Conservation (phyloP, 2,888 invertebrate genomes). For the Caenorhabditis sp. region DNA sequence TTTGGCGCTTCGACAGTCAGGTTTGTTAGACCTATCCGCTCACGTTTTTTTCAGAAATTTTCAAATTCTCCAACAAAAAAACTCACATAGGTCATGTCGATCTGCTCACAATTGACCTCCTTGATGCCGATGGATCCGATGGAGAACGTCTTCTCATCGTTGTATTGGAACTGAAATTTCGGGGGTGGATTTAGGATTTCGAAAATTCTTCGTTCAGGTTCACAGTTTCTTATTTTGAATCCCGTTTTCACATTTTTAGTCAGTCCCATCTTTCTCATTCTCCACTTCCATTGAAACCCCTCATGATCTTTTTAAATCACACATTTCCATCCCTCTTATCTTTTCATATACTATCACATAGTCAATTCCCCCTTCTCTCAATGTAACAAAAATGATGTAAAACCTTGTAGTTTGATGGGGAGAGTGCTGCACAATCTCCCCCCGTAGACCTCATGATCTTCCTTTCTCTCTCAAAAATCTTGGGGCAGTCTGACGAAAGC, state of each 20-base stretch:
- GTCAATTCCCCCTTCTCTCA: too few relatives aligned
- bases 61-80: neutral
- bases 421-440: neutral
- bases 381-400: neutral
- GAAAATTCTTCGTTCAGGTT: too few relatives aligned
- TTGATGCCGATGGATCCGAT: conserved; percentile 96
- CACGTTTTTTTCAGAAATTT: neutral
- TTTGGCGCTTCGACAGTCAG: too few relatives aligned
- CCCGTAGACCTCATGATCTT: neutral
- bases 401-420: conserved; percentile 3
- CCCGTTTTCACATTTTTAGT: too few relatives aligned
- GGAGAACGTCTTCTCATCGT: conserved; percentile 94
- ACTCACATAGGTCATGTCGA: conserved; percentile 94
- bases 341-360: neutral
- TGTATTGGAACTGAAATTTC: conserved; percentile 89
- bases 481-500: neutral
- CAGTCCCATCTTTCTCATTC: too few relatives aligned
- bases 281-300: too few relatives aligned
- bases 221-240: too few relatives aligned
- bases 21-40: too few relatives aligned
- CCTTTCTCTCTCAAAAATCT: neutral
- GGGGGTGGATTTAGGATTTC: too few relatives aligned
- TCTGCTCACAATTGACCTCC: conserved; percentile 97
- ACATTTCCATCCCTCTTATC: neutral
- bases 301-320: neutral